Conservation (phyloP, 2,888 invertebrate genomes). For the Bursaphelenchus okinawaensis region DNA sequence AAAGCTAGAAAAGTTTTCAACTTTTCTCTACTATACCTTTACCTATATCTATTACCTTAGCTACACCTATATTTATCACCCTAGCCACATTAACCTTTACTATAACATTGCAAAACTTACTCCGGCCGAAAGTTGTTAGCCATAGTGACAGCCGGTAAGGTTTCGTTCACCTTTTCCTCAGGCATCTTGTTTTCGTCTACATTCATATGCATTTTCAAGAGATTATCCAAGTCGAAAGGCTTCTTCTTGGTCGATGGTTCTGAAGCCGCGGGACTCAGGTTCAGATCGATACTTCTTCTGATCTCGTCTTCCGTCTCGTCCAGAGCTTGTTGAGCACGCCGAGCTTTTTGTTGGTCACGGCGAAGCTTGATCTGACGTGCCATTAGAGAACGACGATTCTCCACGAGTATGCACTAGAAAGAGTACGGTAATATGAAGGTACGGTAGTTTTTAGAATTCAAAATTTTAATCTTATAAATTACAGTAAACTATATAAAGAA, state of each 20-base stretch:
- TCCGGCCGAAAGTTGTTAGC: neutral
- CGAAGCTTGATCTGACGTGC: slow-evolving; percentile 54
- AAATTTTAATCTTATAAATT: neutral
- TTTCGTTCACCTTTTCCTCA: neutral
- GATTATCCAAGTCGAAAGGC: neutral
- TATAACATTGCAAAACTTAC: too few relatives aligned
- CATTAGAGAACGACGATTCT: slow-evolving; percentile 47
- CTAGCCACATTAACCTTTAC: too few relatives aligned
- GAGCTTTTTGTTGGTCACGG: slow-evolving; percentile 38
- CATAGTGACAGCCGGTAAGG: too few relatives aligned
- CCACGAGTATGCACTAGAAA: slow-evolving; percentile 52
- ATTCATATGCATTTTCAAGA: neutral
- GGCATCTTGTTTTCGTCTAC: neutral
- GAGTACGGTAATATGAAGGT: slow-evolving; percentile 6
- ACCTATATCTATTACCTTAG: too few relatives aligned
- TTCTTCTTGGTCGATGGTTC: neutral
- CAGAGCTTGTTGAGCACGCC: slow-evolving; percentile 15
- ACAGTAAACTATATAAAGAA: too few relatives aligned
- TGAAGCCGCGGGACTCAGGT: neutral
- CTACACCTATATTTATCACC: too few relatives aligned
- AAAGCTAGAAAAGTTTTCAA: too few relatives aligned
- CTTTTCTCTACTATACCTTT: too few relatives aligned
- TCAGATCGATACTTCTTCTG: neutral
- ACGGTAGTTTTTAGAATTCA: too few relatives aligned
- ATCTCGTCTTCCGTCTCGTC: slow-evolving; percentile 14